Base-by-base conservation (phyloP, 1,140 invertebrate species). In the Drosophila willistoni region DNA sequence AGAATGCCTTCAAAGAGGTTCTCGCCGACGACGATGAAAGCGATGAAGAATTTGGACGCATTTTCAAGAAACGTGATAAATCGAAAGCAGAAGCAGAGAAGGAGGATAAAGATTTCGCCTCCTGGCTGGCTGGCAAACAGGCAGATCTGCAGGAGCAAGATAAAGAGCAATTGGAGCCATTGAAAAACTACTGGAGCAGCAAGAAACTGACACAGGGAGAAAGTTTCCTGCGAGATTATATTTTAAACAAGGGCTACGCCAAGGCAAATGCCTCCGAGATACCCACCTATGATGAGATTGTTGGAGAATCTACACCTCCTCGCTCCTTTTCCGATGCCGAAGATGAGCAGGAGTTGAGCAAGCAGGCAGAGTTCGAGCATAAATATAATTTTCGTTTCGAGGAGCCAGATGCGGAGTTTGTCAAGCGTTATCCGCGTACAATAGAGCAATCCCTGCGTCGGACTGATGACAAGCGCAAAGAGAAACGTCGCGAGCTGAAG, bases 321-420 rank as follows among this genome's bases (percentile, higher is more conserved):
- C 92, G 97, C 63, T 33, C 14, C 1, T 19, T 86, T 0, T 96
- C 96, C 1, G 97, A 96, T 73, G 97, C 96, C 1, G 97, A 96
- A 72, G 97, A 98, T 92, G 97, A 98, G 87, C 93, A 94, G 74
- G 94, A 95, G 72, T 93, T 97, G 13, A 95, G 96, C 76, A 94
- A 96, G 81, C 97, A 98, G 90, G 96, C 97, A 55, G 94, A 96
- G 92, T 99, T 99, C 94, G 98, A 99, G 89, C 94, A 97, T 36
- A 98, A 99, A 87, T 99, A 96, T 90, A 99, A 99, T 93, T 99
- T 98, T 92, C 94, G 98, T 78, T 99, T 96, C 93, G 98, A 99
- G 93, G 98, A 99, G 93, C 98, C 98, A 0, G 98, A 99, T 93
- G 94, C 96, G 60, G 97, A 99, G 81, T 98, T 98, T 94, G 94